Evolutionary conservation across 2,888 invertebrate species (phyloP), one percentile per base, ranked within the genome.

Genomic region (Cantharis flavilabris): DNA sequence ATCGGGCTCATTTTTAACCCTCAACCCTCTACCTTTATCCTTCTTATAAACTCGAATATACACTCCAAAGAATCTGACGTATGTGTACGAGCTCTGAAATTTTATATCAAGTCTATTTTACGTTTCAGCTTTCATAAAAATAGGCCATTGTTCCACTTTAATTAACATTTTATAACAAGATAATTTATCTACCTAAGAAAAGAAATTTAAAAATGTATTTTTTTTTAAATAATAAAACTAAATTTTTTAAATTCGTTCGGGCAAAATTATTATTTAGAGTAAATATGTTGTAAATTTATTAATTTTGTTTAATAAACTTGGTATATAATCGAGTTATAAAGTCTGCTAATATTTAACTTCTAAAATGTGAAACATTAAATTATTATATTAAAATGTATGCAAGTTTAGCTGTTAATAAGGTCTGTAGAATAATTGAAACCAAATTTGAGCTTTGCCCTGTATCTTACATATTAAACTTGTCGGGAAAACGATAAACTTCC

Each of bases 1-100:
- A 84, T 84, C 84, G 84, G 82, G 82, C 84, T 84, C 84, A 84
- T 84, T 84, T 84, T 84, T 84, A 84, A 84, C 84, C 83, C 84
- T 72, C 78, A 76, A 80, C 81, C 83, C 81, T 79, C 81, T 77
- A 80, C 80, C 79, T 82, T 81, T 79, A 81, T 82, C 82, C 81
- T 80, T 79, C 80, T 81, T 82, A 82, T 82, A 81, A 82, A 82
- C 81, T 80, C 76, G 80, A 78, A 82, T 82, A 80, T 80, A 81
- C 79, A 77, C 79, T 77, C 79, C 64, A 79, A 79, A 76, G 76
- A 79, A 76, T 79, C 75, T 71, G 71, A 74, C 75, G 72, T 79
- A 79, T 73, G 78, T 74, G 78, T 76, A 75, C 73, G 71, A 72
- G 75, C 69, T 75, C 75, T 72, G 73, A 76, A 78, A 78, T 78